Conservation (phyloP, 2,113 vertebrate genomes). For the Lathamus discolor region DNA sequence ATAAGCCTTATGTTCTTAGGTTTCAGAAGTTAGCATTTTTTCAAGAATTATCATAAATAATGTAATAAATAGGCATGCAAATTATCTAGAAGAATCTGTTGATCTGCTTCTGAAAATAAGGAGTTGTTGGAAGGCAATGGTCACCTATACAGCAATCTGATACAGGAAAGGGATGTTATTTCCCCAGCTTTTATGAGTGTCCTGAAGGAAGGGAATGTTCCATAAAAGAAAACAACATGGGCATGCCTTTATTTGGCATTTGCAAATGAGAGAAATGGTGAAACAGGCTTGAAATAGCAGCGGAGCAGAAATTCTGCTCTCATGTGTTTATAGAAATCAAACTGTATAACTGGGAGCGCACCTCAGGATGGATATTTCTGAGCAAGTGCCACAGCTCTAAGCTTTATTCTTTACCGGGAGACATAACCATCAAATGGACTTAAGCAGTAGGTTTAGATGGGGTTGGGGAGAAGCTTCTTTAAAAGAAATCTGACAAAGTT, state of each 20-base stretch:
- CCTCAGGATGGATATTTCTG: background rate
- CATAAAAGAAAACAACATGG: background rate
- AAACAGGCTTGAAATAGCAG: slow-evolving; percentile 20
- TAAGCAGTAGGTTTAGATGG: background rate
- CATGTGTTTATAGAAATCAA: background rate
- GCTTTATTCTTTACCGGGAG: background rate
- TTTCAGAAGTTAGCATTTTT: slow-evolving; percentile 48
- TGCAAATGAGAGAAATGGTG: background rate
- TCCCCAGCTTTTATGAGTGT: background rate
- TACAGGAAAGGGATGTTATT: background rate
- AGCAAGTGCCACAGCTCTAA: background rate
- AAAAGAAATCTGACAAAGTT: background rate
- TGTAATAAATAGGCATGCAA: slow-evolving; percentile 26
- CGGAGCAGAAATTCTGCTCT: background rate
- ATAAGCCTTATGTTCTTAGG: slow-evolving; percentile 41
- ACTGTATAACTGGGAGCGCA: background rate
- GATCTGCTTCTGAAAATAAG: background rate
- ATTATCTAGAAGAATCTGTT: background rate
- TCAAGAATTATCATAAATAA: slow-evolving; percentile 40
- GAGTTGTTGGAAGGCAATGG: background rate
- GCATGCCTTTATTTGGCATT: slow-evolving; percentile 19
- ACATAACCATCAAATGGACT: background rate
- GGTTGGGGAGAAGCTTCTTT: background rate
- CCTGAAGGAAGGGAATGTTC: slow-evolving; percentile 25
- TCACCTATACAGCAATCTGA: background rate